Base-by-base conservation (phyloP, 2,888 invertebrate species). In the Ectemnius continuus region DNA sequence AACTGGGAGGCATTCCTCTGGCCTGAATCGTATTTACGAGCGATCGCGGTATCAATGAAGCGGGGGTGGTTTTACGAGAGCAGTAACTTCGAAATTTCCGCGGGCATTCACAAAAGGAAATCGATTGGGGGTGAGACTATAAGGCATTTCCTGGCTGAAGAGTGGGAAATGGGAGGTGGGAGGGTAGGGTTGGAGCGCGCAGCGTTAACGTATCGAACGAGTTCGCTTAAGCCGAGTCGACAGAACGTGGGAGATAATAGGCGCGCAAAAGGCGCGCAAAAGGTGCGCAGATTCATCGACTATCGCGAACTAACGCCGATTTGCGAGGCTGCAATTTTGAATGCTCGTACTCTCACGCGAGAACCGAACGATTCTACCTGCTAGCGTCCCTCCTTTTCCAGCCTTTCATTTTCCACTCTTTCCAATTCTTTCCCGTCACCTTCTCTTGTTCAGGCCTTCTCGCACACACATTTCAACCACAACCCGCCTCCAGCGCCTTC, bases 311-410 rank as follows among this genome's bases (percentile, higher is more conserved):
- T 80, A 81, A 76, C 67, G 74, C 59, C 67, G 75, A 67, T 83
- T 83, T 76, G 78, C 70, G 72, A 62, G 61, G 26, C 28, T 64
- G 65, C 70, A 72, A 81, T 81, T 82, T 83, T 66, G 64, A 76
- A 81, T 61, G 70, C 76, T 63, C 60, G 61, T 60, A 26, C 16
- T 14, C 16, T 26, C 65, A 61, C 46, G 45, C 6, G 13, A 48
- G 20, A 58, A 57, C 62, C 48, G 67, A 20, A 46, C 57, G 45
- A 62, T 23, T 23, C 36, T 60, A 8, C 8, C 26, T 58, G 60
- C 63, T 4, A 5, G n/a, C 57, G 2, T 13, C 28, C 45, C 59
- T 2, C 58, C 20, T 48, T 11, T 52, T n/a, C 16, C n/a, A 23
- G 6, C 47, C 3, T 47, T 18, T 36, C 60, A 28, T 60, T 48